Base-by-base conservation (phyloP, 2,797 vertebrate species). In the Australoheros facetus region DNA sequence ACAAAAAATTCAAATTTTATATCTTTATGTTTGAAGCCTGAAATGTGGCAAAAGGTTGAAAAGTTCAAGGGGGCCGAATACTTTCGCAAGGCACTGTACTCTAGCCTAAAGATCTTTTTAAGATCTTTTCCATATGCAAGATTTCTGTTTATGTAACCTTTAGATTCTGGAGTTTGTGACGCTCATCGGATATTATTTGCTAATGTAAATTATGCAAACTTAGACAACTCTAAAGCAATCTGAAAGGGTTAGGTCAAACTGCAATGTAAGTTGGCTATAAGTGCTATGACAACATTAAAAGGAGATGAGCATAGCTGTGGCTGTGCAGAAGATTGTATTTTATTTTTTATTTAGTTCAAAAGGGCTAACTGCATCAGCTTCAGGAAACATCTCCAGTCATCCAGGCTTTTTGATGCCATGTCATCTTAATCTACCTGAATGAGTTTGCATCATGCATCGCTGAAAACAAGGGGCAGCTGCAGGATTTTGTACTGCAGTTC, bases 341-440 rank as follows among this genome's bases (percentile, higher is more conserved):
- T 48, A 5, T 84, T 60, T 78, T 69, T 56, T 79, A 56, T 71
- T 80, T 71, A 80, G 54, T 75, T 71, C 70, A 81, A 37, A 75
- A 57, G 12, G 16, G 77, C 56, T 16, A 55, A 62, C 39, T 42
- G 71, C 59, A n/a, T 85, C 69, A 58, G 81, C 39, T 78, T 51
- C 58, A 88, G 77, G 80, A 79, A 85, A 85, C 78, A 79, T 87
- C 86, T 80, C 34, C 69, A 66, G 59, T 78, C 81, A 83, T 75
- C 69, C 75, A 71, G 71, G 83, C 19, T 80, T 82, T 82, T 66
- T 53, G 60, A 19, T 56, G 64, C 34, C 60, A 62, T 69, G 51
- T 86, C 58, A 79, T 80, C 39, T 42, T 56, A 60, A 77, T 84
- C 59, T 76, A 69, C 53, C 75, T 84, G 75, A 79, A 82, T 73